Conservation (phyloP, 23 tunicate species). For the Diplosoma virens region DNA sequence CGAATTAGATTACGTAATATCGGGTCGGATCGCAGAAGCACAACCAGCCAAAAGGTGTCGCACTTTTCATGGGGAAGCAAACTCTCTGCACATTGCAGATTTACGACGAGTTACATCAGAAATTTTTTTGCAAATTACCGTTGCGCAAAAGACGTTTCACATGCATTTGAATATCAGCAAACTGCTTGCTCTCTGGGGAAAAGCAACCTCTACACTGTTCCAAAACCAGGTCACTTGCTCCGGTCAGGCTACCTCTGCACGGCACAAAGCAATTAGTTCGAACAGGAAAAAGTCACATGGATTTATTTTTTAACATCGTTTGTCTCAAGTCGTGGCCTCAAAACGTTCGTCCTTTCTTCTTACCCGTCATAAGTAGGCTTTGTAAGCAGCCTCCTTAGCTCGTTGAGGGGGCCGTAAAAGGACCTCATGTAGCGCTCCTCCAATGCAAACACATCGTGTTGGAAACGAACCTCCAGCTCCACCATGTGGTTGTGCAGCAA, state of each 20-base stretch:
- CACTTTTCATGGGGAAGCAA: background rate
- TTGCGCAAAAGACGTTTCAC: background rate
- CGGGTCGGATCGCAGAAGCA: slow-evolving; percentile 27
- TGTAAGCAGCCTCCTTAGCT: slow-evolving; percentile 37
- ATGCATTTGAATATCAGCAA: background rate
- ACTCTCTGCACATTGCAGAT: background rate
- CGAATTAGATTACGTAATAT: slow-evolving; percentile 25
- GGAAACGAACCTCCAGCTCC: slow-evolving; percentile 64
- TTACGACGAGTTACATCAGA: background rate
- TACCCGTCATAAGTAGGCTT: no score
- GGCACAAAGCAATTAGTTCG: no score
- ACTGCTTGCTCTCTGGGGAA: background rate
- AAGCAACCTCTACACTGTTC: background rate
- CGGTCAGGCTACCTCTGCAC: no score
- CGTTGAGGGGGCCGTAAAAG: slow-evolving; percentile 43
- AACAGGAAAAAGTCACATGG: no score
- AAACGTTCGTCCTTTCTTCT: no score
- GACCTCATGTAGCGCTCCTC: slow-evolving; percentile 37
- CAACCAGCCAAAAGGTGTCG: slow-evolving; percentile 35
- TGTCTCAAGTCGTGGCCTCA: no score
- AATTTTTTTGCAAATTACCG: background rate
- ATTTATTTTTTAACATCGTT: no score
- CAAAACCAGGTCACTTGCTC: no score
- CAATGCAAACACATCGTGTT: slow-evolving; percentile 54
- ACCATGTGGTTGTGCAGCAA: slow-evolving; percentile 68